Evolutionary conservation across 2,113 vertebrate genomes (phyloP).

Genomic region (Ancistrus triradiatus): DNA sequence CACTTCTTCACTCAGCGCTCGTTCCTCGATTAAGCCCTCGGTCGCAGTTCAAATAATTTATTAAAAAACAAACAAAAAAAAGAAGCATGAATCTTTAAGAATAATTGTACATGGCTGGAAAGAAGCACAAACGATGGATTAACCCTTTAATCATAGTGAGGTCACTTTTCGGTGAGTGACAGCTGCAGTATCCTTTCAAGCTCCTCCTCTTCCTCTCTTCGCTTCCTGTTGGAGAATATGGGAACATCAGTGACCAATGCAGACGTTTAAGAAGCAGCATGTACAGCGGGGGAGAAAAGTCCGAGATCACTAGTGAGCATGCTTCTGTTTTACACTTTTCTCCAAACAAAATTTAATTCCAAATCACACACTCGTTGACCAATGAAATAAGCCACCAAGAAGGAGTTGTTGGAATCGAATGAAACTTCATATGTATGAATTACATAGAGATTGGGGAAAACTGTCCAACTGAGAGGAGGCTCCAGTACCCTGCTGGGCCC

Average conservation of each 20-base stretch:
- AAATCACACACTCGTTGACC: too few relatives aligned
- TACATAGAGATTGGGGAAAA: too few relatives aligned
- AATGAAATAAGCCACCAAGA: too few relatives aligned
- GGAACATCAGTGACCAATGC: background rate
- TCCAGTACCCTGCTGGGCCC: too few relatives aligned
- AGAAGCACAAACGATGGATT: slow-evolving; percentile 62
- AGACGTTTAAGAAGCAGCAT: background rate
- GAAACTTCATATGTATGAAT: too few relatives aligned
- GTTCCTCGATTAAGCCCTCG: slow-evolving; percentile 2
- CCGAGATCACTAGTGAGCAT: too few relatives aligned
- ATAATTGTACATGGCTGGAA: slow-evolving; percentile 66
- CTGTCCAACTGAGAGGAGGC: too few relatives aligned
- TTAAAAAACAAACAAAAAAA: too few relatives aligned
- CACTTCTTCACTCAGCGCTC: background rate
- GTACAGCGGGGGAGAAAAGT: too few relatives aligned
- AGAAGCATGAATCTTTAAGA: slow-evolving; percentile 57
- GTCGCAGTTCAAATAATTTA: slow-evolving; percentile 21
- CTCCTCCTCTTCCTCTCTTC: slow-evolving; percentile 80
- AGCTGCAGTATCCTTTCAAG: slow-evolving; percentile 84
- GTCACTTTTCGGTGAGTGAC: slow-evolving; percentile 89
- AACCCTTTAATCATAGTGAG: slow-evolving; percentile 36
- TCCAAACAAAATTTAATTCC: too few relatives aligned
- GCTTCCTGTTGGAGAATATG: slow-evolving; percentile 52
- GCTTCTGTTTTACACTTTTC: too few relatives aligned
- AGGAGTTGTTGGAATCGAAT: too few relatives aligned